Conservation (phyloP, 2,888 invertebrate species). For the Lagria hirta region DNA sequence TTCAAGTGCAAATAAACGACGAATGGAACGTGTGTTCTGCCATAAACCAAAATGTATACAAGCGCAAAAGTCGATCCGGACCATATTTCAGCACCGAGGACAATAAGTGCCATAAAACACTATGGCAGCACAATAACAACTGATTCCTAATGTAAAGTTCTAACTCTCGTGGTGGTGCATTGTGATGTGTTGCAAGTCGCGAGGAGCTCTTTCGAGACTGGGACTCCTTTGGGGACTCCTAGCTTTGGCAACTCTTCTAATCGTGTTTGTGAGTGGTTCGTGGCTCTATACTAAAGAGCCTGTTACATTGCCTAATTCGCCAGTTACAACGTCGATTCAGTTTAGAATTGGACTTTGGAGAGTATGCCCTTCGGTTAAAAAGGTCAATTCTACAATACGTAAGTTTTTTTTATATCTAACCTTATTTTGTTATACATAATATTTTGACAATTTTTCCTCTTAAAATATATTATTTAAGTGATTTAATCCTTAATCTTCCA, state of each 20-base stretch:
- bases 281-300: slow-evolving; percentile 58
- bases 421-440: no score
- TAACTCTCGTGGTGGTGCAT: slow-evolving; percentile 8
- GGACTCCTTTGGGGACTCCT: slow-evolving; percentile 55
- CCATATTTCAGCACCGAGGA: slow-evolving; percentile 24
- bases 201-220: slow-evolving; percentile 51
- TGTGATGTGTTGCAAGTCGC: slow-evolving; percentile 49
- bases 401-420: slow-evolving; percentile 9
- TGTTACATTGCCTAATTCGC: slow-evolving; percentile 51
- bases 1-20: slow-evolving; percentile 33
- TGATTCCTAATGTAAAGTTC: slow-evolving; percentile 10
- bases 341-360: slow-evolving; percentile 58
- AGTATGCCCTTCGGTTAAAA: slow-evolving; percentile 55
- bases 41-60: slow-evolving; percentile 31
- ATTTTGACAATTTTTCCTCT: no score
- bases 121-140: slow-evolving; percentile 7
- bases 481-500: no score
- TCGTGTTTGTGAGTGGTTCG: slow-evolving; percentile 56
- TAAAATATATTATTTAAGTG: no score
- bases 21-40: slow-evolving; percentile 30
- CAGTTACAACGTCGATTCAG: slow-evolving; percentile 54
- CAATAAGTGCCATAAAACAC: slow-evolving; percentile 26
- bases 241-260: slow-evolving; percentile 53
- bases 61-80: slow-evolving; percentile 13
- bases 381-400: slow-evolving; percentile 45